Base-by-base conservation (phyloP, 2,797 vertebrate species). In the Bradypodion pumilum region DNA sequence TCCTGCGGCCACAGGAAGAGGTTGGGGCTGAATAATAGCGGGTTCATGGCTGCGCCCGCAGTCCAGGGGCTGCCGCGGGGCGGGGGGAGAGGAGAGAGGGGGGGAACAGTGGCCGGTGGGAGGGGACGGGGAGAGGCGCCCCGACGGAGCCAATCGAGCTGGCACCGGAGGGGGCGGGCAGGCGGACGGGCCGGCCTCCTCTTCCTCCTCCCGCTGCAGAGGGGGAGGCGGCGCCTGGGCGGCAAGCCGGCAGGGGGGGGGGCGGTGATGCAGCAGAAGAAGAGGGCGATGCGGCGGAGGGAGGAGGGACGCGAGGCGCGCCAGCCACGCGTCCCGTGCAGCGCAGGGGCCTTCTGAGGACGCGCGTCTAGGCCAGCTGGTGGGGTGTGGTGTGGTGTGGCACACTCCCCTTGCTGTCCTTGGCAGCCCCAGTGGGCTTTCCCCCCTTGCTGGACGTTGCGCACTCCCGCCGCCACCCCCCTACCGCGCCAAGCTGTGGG, bases 1-100 rank as follows among this genome's bases (percentile, higher is more conserved):
- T 97, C 96, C 88, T 96, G 97, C 90, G 96, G 97, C 86, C 97
- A 93, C 92, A 97, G 95, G 84, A 97, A 96, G 91, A 97, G 93
- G 89, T 95, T 97, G 86, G 95, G 96, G 87, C 97, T 97, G 95
- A 99, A 95, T 93, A 98, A 95, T 94, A 97, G 97, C 94, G 97
- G 97, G 96, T 98, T 98, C 98, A 99, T 99, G 93, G 95, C 95
- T 90, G 90, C 92, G 84, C 85, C 83, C 35, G 78, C 79, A 2
- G 84, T 25, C 80, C 85, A 44, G 42, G 40, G 74, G 84, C 84
- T 5, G 46, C 84, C 84, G 79, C 66, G 76, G 74, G 46, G 84
- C 63, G 49, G 69, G 49, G 49, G 79, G 49, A 80, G 42, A 70
- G 83, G 83, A 89, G 85, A 87, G 4, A n/a, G 29, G 59, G 46